phyloP scores from a whole-genome alignment of 1,140 invertebrate species.

The Bombus balteatus region DNA sequence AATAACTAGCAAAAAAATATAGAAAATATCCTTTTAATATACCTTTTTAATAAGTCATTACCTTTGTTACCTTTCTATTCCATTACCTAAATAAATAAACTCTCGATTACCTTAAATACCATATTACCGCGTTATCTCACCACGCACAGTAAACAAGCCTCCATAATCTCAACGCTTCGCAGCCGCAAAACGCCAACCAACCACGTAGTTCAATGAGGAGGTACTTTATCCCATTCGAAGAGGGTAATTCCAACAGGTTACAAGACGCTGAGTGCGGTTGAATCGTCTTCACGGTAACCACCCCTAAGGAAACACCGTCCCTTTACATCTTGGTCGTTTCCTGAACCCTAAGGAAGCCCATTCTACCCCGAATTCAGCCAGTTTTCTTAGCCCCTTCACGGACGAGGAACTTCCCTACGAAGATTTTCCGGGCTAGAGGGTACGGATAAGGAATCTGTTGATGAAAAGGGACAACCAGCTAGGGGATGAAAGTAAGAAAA shows the following conservation, averaged over 20 bases:
- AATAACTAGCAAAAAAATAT: not conserved
- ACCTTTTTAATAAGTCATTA: not conserved
- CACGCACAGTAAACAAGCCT: not conserved
- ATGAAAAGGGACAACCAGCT: slow-evolving; percentile 58
- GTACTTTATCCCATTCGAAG: slow-evolving; percentile 71
- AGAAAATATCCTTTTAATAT: not conserved
- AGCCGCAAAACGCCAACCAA: not conserved
- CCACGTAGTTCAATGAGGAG: slow-evolving; percentile 69
- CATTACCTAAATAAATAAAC: not conserved
- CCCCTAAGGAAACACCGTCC: slow-evolving; percentile 63
- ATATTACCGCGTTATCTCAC: not conserved
- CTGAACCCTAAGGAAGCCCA: slow-evolving; percentile 59
- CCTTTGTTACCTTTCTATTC: not conserved
- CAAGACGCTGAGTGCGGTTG: slow-evolving; percentile 54
- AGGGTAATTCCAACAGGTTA: slow-evolving; percentile 78
- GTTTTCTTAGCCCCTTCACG: slow-evolving; percentile 77
- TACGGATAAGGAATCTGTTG: slow-evolving; percentile 70
- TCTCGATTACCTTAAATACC: not conserved
- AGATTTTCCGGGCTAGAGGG: slow-evolving; percentile 78
- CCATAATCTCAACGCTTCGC: not conserved
- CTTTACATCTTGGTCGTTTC: slow-evolving; percentile 56
- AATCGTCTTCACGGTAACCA: slow-evolving; percentile 55
- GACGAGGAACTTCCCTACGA: slow-evolving; percentile 68
- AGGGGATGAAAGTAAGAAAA: slow-evolving; percentile 32
- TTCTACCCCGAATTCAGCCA: slow-evolving; percentile 51